Base-by-base conservation (phyloP, 2,888 invertebrate species). In the Arrhopalites spinosus region DNA sequence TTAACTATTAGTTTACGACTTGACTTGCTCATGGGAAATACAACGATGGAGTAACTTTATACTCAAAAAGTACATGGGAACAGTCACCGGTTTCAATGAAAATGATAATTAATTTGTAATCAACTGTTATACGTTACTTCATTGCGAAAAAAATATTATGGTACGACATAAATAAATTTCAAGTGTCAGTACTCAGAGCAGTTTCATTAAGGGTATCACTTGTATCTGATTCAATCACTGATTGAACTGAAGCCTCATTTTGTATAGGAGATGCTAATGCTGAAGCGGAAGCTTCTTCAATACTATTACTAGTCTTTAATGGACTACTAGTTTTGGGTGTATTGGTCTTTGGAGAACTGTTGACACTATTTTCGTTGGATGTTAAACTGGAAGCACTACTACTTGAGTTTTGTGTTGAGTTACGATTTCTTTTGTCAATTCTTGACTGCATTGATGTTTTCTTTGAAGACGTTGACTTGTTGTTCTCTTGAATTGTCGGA, bases 331-430 rank as follows among this genome's bases (percentile, higher is more conserved):
- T 36, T 29, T 63, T 73, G 2, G 7, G 20, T 20, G 53, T 13
- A n/a, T 13, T 47, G 17, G 36, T 68, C 47, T 53, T 74, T 17
- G 74, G 74, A 47, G 67, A 67, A 29, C 25, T 74, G 17, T 27
- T 53, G 36, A 30, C 45, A 59, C 74, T 74, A 59, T 67, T 74
- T 17, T 74, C 74, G 15, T 74, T 67, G 8, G 74, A 74, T 13
- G 74, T 59, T 27, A 74, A 43, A 56, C 74, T 70, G 29, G 56
- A 45, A 36, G 64, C 73, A 73, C 66, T 53, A n/a, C 20, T 23
- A 64, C 64, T 73, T 17, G n/a, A 66, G n/a, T 50, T 71, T 17
- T n/a, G n/a, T n/a, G n/a, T n/a, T n/a, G n/a, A n/a, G n/a, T n/a
- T n/a, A n/a, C 53, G 27, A 50, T 27, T 27, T n/a, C 47, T 30